These are phyloP conservation scores for Cataglyphis cursor DNA, from an alignment of 2,888 invertebrate genomes.

Conservation along the genomic window DNA sequence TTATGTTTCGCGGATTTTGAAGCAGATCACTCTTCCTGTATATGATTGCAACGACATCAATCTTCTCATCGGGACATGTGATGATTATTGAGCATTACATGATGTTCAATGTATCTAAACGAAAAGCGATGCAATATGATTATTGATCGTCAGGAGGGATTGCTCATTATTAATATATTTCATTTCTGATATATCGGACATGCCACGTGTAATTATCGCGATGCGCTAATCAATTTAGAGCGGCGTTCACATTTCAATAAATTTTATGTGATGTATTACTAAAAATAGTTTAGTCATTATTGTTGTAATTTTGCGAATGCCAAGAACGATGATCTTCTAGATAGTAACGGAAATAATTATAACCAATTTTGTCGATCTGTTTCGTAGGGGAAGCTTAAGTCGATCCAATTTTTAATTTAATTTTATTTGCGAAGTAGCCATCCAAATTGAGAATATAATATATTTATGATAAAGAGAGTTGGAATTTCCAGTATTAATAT, in stretches of 20 bases:
- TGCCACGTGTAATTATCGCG: constrained; percentile 43
- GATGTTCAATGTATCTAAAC: constrained; percentile 14
- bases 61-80: constrained; percentile 28
- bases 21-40: background rate
- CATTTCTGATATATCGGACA: constrained; percentile 43
- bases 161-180: constrained; percentile 51
- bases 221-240: constrained; percentile 44
- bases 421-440: background rate
- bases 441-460: background rate
- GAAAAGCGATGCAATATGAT: constrained; percentile 19
- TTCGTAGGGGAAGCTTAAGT: background rate
- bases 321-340: constrained; percentile 10
- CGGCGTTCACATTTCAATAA: constrained; percentile 29
- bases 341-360: constrained; percentile 30
- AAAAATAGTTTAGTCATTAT: constrained; percentile 38
- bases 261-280: constrained; percentile 41
- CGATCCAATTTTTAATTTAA: background rate
- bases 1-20: background rate
- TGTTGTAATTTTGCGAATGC: constrained; percentile 27
- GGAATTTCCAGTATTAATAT: background rate
- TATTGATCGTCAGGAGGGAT: constrained; percentile 31
- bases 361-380: constrained; percentile 24
- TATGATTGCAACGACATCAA: constrained; percentile 8
- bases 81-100: constrained; percentile 36
- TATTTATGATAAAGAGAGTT: constrained; percentile 12